These are phyloP conservation scores for Boloria euphrosyne DNA, from an alignment of 2,888 invertebrate species.

Conservation along the genomic window DNA sequence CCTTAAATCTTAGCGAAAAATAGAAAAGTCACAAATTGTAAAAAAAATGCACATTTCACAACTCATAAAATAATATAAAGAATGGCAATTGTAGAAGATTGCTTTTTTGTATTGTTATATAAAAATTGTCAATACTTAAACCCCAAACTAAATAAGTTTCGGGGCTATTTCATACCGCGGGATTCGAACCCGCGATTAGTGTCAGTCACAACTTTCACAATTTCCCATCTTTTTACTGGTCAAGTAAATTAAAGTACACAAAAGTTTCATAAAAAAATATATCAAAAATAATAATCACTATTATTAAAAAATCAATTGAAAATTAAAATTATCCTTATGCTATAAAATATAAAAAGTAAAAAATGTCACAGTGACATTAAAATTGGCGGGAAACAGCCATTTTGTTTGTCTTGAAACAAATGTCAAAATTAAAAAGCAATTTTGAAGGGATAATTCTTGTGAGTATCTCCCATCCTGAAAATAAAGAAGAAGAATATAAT, in stretches of 20 bases:
- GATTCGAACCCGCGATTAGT: too few relatives aligned
- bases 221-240: too few relatives aligned
- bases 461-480: constrained; percentile 74
- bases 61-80: background rate
- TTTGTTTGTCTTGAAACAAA: background rate
- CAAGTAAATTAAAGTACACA: too few relatives aligned
- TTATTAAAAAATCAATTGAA: background rate
- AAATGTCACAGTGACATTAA: constrained; percentile 19
- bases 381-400: constrained; percentile 9
- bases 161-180: too few relatives aligned
- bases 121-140: too few relatives aligned
- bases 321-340: background rate
- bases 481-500: constrained; percentile 38
- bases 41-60: background rate
- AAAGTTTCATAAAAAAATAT: too few relatives aligned
- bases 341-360: constrained; percentile 1
- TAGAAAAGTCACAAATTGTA: background rate
- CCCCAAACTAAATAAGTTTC: too few relatives aligned
- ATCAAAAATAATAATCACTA: too few relatives aligned
- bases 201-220: too few relatives aligned
- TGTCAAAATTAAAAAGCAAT: constrained; percentile 51
- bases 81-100: too few relatives aligned
- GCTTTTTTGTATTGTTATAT: too few relatives aligned
- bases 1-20: background rate
- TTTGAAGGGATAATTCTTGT: constrained; percentile 76